Conservation (phyloP, 2,888 invertebrate species). For the Agonopterix heracliana region DNA sequence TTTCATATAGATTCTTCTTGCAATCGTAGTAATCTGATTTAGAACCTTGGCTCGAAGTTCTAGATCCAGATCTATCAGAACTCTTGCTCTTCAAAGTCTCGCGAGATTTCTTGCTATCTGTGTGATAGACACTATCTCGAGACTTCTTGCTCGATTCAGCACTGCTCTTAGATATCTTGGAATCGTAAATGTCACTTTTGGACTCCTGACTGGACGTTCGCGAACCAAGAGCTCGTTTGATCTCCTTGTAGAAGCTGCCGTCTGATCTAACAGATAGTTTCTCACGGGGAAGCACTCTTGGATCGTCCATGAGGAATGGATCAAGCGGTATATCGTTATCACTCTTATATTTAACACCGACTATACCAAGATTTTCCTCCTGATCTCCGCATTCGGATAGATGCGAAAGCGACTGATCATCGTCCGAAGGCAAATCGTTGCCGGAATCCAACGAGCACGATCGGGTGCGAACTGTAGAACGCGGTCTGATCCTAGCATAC, state of each 20-base stretch:
- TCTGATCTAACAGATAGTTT: constrained; percentile 84
- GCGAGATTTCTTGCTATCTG: constrained; percentile 80
- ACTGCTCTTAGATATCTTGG: constrained; percentile 79
- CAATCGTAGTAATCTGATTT: constrained; percentile 83
- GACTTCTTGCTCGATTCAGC: constrained; percentile 80
- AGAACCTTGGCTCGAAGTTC: constrained; percentile 84
- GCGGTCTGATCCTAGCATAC: constrained; percentile 43
- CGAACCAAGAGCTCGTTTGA: constrained; percentile 78
- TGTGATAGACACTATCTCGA: constrained; percentile 79
- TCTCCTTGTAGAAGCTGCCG: constrained; percentile 83
- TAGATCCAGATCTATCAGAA: constrained; percentile 76
- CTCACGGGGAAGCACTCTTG: constrained; percentile 83
- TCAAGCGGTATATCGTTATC: constrained; percentile 83
- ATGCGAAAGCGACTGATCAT: constrained; percentile 78
- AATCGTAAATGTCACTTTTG: constrained; percentile 81
- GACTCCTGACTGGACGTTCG: constrained; percentile 83
- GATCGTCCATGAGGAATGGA: constrained; percentile 87
- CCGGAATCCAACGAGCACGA: constrained; percentile 87
- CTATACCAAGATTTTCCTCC: constrained; percentile 74
- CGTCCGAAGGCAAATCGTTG: constrained; percentile 85
- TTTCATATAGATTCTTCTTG: constrained; percentile 70
- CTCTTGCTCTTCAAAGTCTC: constrained; percentile 79
- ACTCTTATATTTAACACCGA: constrained; percentile 79
- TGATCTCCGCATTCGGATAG: constrained; percentile 69
- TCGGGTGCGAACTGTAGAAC: constrained; percentile 69